phyloP scores from a whole-genome alignment of 2,888 invertebrate genomes.

The Apodemia zela region DNA sequence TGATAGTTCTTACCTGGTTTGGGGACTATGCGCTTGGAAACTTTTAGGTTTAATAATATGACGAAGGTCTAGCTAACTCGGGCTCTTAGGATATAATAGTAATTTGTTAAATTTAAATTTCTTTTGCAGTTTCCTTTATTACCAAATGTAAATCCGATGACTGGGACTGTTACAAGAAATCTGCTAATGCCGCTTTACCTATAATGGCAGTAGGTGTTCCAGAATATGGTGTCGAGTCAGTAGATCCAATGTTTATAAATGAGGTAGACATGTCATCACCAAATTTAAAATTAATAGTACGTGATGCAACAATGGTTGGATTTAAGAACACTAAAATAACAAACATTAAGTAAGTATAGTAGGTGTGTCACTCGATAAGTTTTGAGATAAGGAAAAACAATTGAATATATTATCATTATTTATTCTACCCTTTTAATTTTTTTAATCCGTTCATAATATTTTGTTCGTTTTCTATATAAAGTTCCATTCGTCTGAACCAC shows the following conservation, averaged over 20 bases:
- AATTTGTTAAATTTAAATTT: not conserved
- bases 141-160: slow-evolving; percentile 18
- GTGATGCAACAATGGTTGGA: not conserved
- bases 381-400: too few species aligned
- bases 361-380: too few species aligned
- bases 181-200: slow-evolving; percentile 12
- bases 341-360: slow-evolving; percentile 14
- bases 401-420: too few species aligned
- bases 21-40: too few species aligned
- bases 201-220: slow-evolving; percentile 13
- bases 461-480: too few species aligned
- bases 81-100: too few species aligned
- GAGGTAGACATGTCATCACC: slow-evolving; percentile 10
- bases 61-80: too few species aligned
- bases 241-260: slow-evolving; percentile 17
- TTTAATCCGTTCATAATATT: too few species aligned
- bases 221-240: not conserved
- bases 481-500: too few species aligned
- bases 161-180: slow-evolving; percentile 1
- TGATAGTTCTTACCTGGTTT: too few species aligned
- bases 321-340: slow-evolving; percentile 1
- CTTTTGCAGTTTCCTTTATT: slow-evolving; percentile 8
- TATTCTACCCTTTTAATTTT: too few species aligned
- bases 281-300: slow-evolving; percentile 14
- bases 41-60: too few species aligned